Evolutionary conservation across 1,140 invertebrate species (phyloP), one percentile per base, ranked within the genome.

Genomic region (Tribolium castaneum): DNA sequence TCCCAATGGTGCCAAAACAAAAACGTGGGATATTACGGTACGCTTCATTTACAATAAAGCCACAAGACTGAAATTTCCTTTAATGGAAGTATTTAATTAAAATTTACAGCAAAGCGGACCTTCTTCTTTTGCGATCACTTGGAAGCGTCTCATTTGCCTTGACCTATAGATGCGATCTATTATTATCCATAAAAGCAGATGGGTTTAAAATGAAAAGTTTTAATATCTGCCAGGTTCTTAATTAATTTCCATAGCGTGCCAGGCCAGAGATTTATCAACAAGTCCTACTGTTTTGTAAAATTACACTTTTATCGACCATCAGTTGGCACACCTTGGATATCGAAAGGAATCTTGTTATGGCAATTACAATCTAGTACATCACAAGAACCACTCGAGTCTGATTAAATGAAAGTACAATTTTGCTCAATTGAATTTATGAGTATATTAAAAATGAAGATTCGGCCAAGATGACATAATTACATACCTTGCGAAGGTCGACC

Each of bases 371-470:
- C n/a, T 45, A 45, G 39, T 45, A 45, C 39, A 45, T 45, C 39
- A 45, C 9, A 45, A 45, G 39, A 45, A 59, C 54, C 14, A 59
- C 54, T 59, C 10, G 14, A 59, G 19, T 25, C 9, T n/a, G n/a
- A 59, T 59, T 22, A 25, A 59, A 59, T 6, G 19, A 59, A 59
- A 59, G 54, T 59, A 19, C 51, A 52, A 52, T 52, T 52, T 19
- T 14, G 16, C 16, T 52, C 39, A 45, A 45, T 45, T 45, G 9
- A 45, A 45, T 52, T 52, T 14, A 19, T 52, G 51, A 14, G 51
- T 14, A 16, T 16, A 14, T 52, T 16, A 52, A 52, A 52, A 52
- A 59, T 59, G 54, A 59, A 59, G 39, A 52, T 52, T 52, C 16
- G 13, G 54, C 6, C 25, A 30, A 30, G 25, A 59, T 59, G 54